Evolutionary conservation across 2,888 invertebrate species (phyloP), one percentile per base, ranked within the genome.

Genomic region (Andrena hattorfiana): DNA sequence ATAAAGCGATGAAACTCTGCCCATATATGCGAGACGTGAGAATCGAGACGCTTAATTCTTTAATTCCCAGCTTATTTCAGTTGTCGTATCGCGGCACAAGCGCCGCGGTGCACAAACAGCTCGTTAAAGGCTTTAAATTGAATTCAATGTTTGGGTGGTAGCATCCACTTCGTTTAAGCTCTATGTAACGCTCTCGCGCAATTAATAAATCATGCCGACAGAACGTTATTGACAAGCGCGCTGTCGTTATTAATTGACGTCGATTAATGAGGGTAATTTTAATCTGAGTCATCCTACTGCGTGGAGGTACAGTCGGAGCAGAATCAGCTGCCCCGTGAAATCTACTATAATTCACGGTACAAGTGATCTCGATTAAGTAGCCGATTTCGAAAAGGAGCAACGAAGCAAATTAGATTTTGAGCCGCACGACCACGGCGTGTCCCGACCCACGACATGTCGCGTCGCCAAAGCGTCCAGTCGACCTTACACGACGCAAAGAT

Each of bases 1-100:
- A 80, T 78, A 80, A 80, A 77, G 56, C 77, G 35, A 85, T 54
- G 81, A 81, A 71, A 77, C 72, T 72, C 59, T 32, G 60, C 5
- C 71, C 60, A 16, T 62, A 16, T 71, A 30, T 51, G 20, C 49
- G n/a, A 26, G 49, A 30, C 23, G 28, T 54, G 70, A 30, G 68
- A 63, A 77, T 54, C 70, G 48, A 63, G n/a, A 26, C 26, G 56
- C 16, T 68, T 49, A 67, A 64, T 16, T 32, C 35, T 66, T 64
- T 56, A 56, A 73, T 66, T 59, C 32, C 13, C 30, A 23, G 26
- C 28, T 26, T 48, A 66, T 54, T 66, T 42, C 30, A 16, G 26
- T n/a, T 20, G n/a, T 68, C 26, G 54, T 20, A 4, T 59, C 13
- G 28, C n/a, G 13, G n/a, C 1, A 23, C 32, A 30, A n/a, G 42